phyloP scores from a whole-genome alignment of 64 coral and sea anemone genomes.

The Porites australiensis region DNA sequence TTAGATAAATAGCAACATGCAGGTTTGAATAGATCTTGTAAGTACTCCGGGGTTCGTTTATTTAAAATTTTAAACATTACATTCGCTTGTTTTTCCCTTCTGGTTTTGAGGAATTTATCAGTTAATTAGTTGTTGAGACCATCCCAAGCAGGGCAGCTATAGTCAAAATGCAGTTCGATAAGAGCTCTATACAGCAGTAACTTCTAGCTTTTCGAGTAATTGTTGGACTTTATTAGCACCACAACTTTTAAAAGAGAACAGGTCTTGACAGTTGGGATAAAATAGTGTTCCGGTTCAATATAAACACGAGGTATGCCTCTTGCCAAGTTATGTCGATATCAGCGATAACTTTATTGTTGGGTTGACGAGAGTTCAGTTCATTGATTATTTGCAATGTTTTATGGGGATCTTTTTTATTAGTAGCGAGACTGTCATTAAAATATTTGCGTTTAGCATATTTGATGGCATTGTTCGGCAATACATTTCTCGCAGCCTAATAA shows the following conservation, averaged over 20 bases:
- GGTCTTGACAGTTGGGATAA: conserved; percentile 5
- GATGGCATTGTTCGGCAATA: conserved; percentile 49
- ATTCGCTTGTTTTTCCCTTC: no score
- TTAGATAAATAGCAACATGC: no score
- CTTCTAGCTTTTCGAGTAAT: neutral
- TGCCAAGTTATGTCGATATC: conserved; percentile 14
- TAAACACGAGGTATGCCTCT: neutral
- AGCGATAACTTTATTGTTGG: conserved; percentile 1
- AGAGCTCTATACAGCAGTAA: no score
- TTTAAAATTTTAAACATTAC: no score
- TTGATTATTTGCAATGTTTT: conserved; percentile 46
- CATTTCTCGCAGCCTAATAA: conserved; percentile 67
- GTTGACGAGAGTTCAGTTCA: no score
- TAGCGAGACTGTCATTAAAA: conserved; percentile 50
- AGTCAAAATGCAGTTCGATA: no score
- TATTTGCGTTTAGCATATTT: conserved; percentile 81
- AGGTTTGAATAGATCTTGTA: no score
- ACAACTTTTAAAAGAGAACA: neutral
- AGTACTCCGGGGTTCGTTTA: no score
- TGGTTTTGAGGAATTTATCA: no score
- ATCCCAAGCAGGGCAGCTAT: no score
- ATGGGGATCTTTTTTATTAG: conserved; percentile 28
- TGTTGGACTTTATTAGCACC: neutral
- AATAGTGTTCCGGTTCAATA: conserved; percentile 13
- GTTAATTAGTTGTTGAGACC: no score